Evolutionary conservation across 2,888 invertebrate genomes (phyloP).

Genomic region (Euphydryas editha): DNA sequence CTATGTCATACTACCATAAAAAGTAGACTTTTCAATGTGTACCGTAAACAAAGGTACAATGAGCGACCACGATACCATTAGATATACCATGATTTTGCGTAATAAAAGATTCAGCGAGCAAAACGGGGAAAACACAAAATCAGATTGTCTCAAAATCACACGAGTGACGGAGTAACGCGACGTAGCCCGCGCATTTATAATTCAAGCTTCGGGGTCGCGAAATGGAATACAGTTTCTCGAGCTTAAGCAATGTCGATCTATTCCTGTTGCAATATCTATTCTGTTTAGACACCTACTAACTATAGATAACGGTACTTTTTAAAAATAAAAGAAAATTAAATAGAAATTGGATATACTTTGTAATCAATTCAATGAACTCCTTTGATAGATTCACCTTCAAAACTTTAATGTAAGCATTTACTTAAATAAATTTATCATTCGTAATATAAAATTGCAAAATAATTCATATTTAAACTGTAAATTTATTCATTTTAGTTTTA

Average conservation of each 20-base stretch:
- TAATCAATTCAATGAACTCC: background rate
- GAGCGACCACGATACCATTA: constrained; percentile 70
- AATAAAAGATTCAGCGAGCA: constrained; percentile 79
- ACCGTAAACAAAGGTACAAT: constrained; percentile 47
- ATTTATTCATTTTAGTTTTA: too few relatives aligned
- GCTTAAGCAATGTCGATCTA: constrained; percentile 63
- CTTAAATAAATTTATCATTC: background rate
- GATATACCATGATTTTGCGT: constrained; percentile 64
- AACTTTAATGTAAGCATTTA: background rate
- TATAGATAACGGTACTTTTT: too few relatives aligned
- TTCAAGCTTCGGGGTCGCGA: constrained; percentile 61
- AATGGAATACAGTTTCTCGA: constrained; percentile 59
- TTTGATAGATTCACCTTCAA: background rate
- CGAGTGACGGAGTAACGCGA: constrained; percentile 71
- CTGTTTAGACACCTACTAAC: background rate
- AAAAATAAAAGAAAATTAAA: background rate
- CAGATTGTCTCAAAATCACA: constrained; percentile 83
- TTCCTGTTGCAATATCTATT: constrained; percentile 45
- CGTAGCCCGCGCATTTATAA: constrained; percentile 74
- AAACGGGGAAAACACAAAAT: constrained; percentile 79
- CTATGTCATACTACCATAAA: background rate
- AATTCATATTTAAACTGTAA: too few relatives aligned
- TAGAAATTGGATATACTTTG: background rate
- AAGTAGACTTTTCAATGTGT: constrained; percentile 16
- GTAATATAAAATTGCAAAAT: too few relatives aligned